Percentiles rank a stretch among this genome's conserved stretches.
These are phyloP conservation scores for Agriopis aurantiaria DNA, from an alignment of 2,888 invertebrate genomes.

Conservation along the genomic window DNA sequence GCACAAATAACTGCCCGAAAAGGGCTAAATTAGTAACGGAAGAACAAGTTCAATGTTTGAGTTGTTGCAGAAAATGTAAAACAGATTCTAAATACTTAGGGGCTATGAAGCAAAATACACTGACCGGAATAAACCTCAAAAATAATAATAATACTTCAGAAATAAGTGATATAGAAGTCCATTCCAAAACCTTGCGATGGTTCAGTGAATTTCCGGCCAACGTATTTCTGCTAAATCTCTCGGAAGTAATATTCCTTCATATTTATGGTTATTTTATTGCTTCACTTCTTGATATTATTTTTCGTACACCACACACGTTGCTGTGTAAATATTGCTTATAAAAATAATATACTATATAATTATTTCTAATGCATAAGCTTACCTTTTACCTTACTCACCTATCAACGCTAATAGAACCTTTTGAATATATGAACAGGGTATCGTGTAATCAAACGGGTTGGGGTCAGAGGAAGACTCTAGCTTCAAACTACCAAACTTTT, in stretches of 20 bases:
- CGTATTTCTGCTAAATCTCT: conserved; percentile 57
- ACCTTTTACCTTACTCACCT: conserved; percentile 64
- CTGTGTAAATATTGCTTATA: conserved; percentile 32
- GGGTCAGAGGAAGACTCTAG: conserved; percentile 81
- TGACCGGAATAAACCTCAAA: conserved; percentile 46
- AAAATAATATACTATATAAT: conserved; percentile 14
- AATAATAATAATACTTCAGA: conserved; percentile 39
- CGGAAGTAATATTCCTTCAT: conserved; percentile 51
- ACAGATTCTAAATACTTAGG: background rate
- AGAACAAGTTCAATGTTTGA: conserved; percentile 22
- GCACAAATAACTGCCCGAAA: conserved; percentile 97
- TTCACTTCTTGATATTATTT: conserved; percentile 36
- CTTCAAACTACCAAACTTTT: conserved; percentile 81
- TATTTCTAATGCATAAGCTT: conserved; percentile 47
- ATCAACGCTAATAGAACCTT: conserved; percentile 60
- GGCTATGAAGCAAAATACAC: conserved; percentile 24
- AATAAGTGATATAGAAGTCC: conserved; percentile 49
- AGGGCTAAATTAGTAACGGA: conserved; percentile 62
- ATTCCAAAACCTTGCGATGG: conserved; percentile 52
- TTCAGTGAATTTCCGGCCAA: conserved; percentile 54
- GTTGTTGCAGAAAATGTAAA: background rate
- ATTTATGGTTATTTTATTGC: conserved; percentile 49
- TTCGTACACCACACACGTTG: conserved; percentile 29
- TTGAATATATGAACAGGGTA: conserved; percentile 65
- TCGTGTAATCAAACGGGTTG: conserved; percentile 72